Evolutionary conservation across 2,797 vertebrate species (phyloP).

Genomic region (Etheostoma perlongum): DNA sequence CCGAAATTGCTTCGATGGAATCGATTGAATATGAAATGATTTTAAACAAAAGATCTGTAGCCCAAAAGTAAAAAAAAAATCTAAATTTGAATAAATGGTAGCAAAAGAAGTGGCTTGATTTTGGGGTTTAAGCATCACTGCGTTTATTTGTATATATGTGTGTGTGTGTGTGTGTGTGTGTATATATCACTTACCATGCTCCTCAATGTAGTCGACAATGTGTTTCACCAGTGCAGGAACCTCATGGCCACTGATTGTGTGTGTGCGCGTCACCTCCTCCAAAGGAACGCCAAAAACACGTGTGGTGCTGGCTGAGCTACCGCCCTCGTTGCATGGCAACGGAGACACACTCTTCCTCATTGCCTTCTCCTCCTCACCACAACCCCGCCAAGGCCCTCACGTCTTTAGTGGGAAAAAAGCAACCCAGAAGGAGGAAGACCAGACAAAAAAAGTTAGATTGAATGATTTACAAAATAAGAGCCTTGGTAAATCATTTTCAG

Average conservation of each 20-base stretch:
- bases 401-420: slow-evolving; percentile 68
- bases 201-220: slow-evolving; percentile 98
- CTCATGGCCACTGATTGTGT: slow-evolving; percentile 89
- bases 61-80: not conserved
- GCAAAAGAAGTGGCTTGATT: not conserved
- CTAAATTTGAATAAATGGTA: not conserved
- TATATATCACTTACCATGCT: slow-evolving; percentile 89
- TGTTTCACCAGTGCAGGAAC: slow-evolving; percentile 96
- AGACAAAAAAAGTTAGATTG: slow-evolving; percentile 5
- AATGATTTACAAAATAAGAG: slow-evolving; percentile 17
- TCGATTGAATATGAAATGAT: not conserved
- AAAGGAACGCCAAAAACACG: slow-evolving; percentile 97
- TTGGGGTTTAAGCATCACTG: not conserved
- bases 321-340: slow-evolving; percentile 92
- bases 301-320: slow-evolving; percentile 86
- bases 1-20: not conserved
- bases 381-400: slow-evolving; percentile 93
- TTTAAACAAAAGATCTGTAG: not conserved
- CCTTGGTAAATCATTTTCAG: not conserved
- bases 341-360: slow-evolving; percentile 99
- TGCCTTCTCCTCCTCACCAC: slow-evolving; percentile 95
- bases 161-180: not conserved
- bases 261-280: slow-evolving; percentile 94
- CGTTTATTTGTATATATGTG: not conserved
- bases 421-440: not conserved